A percentile compares a stretch with the other conserved stretches of the same genome.
Evolutionary conservation across 2,888 invertebrate genomes (phyloP).

Genomic region (Cerastis rubricosa): DNA sequence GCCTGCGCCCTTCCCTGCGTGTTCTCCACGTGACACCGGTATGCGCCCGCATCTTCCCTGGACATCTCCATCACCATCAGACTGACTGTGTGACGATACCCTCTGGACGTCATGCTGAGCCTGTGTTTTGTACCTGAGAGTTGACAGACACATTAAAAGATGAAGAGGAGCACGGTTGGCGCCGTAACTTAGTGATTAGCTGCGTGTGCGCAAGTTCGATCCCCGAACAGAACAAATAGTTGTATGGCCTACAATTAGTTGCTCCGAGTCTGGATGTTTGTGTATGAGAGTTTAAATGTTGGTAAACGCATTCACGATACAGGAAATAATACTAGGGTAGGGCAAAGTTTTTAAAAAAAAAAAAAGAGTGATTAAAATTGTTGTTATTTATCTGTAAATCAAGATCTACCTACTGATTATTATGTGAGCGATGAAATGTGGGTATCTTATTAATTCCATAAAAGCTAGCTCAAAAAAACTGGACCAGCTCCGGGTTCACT

Average conservation of each 20-base stretch:
- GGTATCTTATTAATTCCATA: background rate
- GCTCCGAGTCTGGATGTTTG: background rate
- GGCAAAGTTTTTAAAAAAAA: background rate
- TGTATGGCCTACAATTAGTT: background rate
- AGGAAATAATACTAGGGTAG: background rate
- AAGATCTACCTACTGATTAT: too few relatives aligned
- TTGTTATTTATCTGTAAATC: too few relatives aligned
- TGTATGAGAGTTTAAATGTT: background rate
- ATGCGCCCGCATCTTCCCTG: conserved; percentile 92
- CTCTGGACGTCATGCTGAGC: conserved; percentile 77
- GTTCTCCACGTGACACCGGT: conserved; percentile 93
- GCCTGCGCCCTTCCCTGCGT: conserved; percentile 92
- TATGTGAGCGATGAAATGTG: too few relatives aligned
- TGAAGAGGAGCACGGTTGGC: background rate
- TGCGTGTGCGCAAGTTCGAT: background rate
- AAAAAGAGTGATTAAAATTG: too few relatives aligned
- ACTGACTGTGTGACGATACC: conserved; percentile 92
- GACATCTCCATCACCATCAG: conserved; percentile 91
- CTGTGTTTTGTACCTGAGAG: conserved; percentile 81
- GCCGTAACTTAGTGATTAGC: background rate
- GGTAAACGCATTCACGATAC: background rate
- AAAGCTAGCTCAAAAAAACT: background rate
- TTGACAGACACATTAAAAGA: background rate
- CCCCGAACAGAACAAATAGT: background rate
- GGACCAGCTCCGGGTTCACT: background rate